Evolutionary conservation across 1,140 invertebrate genomes (phyloP).

Genomic region (Varroa destructor): DNA sequence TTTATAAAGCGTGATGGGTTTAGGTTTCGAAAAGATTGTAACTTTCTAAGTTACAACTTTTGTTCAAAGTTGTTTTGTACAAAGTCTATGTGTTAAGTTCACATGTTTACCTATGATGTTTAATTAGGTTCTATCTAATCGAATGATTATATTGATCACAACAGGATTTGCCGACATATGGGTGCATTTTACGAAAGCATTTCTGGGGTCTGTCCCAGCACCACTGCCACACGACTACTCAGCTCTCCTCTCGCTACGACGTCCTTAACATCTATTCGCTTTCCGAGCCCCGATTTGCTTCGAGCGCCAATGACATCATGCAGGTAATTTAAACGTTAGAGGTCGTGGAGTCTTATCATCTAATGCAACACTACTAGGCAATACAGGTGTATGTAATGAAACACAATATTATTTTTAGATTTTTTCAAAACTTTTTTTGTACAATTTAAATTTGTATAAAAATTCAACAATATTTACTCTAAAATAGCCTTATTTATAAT

Average conservation of each 20-base stretch:
- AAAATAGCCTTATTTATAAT: not conserved
- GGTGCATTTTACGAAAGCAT: conserved; percentile 28
- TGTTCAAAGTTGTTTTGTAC: too few species aligned
- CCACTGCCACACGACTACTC: conserved; percentile 27
- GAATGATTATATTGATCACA: too few species aligned
- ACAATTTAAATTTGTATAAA: too few species aligned
- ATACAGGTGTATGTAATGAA: too few species aligned
- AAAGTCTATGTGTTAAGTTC: too few species aligned
- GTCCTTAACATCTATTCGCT: conserved; percentile 27
- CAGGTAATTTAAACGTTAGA: not conserved
- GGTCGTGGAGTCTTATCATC: not conserved
- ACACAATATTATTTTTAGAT: too few species aligned
- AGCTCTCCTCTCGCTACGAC: conserved; percentile 26
- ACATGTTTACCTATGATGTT: too few species aligned
- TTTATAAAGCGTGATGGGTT: too few species aligned
- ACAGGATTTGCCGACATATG: conserved; percentile 27
- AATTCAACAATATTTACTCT: not conserved
- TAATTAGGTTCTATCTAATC: too few species aligned
- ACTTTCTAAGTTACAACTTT: not conserved
- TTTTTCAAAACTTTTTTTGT: too few species aligned
- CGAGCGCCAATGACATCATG: conserved; percentile 20
- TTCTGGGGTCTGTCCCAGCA: conserved; percentile 27
- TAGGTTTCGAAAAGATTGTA: not conserved
- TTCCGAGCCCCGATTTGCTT: conserved; percentile 25
- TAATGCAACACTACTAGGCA: too few species aligned